Conservation (phyloP, 2,797 vertebrate genomes). For the Myripristis murdjan region DNA sequence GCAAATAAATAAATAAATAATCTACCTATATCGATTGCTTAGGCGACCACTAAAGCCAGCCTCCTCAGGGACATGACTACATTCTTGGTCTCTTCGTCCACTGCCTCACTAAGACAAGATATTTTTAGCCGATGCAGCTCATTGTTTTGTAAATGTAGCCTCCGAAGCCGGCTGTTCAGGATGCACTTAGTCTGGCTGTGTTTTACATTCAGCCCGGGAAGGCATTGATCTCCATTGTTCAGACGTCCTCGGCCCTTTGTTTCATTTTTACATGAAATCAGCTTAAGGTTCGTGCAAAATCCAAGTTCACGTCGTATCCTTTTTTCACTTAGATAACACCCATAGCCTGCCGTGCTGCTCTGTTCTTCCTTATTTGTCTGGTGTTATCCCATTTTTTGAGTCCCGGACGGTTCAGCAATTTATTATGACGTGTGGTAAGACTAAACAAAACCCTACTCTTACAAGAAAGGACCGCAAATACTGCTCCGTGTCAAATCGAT, state of each 20-base stretch:
- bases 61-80: constrained; percentile 74
- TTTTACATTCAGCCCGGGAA: constrained; percentile 65
- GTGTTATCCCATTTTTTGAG: constrained; percentile 35
- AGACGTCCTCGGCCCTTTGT: constrained; percentile 9
- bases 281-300: constrained; percentile 16
- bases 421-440: constrained; percentile 22
- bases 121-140: constrained; percentile 80
- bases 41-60: constrained; percentile 64
- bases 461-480: constrained; percentile 47
- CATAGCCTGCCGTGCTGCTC: constrained; percentile 21
- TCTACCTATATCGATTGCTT: constrained; percentile 77
- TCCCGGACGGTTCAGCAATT: constrained; percentile 43
- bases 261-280: constrained; percentile 50
- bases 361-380: not conserved
- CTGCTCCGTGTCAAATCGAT: constrained; percentile 52
- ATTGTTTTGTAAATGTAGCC: constrained; percentile 77
- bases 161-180: constrained; percentile 60
- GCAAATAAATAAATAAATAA: constrained; percentile 36
- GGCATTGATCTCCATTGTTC: constrained; percentile 36
- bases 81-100: constrained; percentile 62
- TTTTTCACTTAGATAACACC: too few species aligned
- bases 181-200: constrained; percentile 59
- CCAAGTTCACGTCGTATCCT: constrained; percentile 17
- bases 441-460: constrained; percentile 56
- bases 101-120: constrained; percentile 63